These are phyloP conservation scores for Scolanthus callimorphus DNA, from an alignment of 92 coral and sea anemone genomes.

Conservation along the genomic window DNA sequence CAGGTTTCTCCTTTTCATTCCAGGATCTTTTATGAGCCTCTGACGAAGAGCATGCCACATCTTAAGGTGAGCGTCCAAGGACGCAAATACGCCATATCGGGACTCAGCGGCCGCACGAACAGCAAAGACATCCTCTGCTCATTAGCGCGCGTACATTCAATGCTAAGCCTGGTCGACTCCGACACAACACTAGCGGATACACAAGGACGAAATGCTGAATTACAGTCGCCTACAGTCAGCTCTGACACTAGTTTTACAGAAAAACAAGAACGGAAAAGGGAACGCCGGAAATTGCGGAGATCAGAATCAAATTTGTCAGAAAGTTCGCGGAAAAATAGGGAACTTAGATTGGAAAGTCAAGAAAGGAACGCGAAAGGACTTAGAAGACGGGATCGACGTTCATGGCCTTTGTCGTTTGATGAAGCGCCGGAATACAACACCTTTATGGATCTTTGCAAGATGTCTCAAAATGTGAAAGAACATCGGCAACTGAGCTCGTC, in stretches of 20 bases:
- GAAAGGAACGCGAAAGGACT: too few species aligned
- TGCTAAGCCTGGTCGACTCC: background rate
- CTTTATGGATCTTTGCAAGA: background rate
- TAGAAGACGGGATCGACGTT: background rate
- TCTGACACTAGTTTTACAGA: background rate
- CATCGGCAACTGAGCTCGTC: background rate
- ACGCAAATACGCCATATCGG: constrained; percentile 64
- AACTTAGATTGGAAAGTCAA: background rate
- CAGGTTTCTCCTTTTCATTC: too few species aligned
- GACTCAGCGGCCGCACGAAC: constrained; percentile 52
- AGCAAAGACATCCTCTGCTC: constrained; percentile 75
- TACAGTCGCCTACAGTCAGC: background rate
- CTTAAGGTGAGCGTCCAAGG: constrained; percentile 74
- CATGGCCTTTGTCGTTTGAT: background rate
- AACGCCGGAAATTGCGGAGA: background rate
- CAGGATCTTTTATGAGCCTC: too few species aligned
- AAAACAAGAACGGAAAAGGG: background rate
- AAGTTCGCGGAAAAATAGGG: background rate
- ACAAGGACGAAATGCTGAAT: background rate
- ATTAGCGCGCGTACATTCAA: constrained; percentile 61
- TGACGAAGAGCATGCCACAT: constrained; percentile 73
- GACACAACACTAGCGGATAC: background rate
- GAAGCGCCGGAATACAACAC: background rate
- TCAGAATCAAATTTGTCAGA: too few species aligned
- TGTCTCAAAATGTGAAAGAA: background rate